These are phyloP conservation scores for Criorhina ranunculi DNA, from an alignment of 2,888 invertebrate species.

Conservation along the genomic window DNA sequence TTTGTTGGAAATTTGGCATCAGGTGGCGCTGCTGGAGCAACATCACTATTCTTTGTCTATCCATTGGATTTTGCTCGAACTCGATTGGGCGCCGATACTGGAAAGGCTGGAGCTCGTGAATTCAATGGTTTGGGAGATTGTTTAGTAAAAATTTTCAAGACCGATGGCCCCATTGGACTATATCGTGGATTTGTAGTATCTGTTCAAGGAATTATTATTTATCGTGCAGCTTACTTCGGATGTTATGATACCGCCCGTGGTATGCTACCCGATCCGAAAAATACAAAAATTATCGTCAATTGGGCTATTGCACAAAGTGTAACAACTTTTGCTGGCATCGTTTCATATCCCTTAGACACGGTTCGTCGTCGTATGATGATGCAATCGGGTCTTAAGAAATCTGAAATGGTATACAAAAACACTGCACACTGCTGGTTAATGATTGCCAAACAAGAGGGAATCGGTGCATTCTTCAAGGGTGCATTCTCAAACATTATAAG, in stretches of 20 bases:
- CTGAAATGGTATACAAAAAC: conserved; percentile 92
- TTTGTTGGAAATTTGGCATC: conserved; percentile 93
- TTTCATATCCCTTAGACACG: conserved; percentile 97
- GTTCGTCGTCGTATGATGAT: conserved; percentile 98
- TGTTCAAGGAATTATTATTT: conserved; percentile 93
- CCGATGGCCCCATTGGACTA: conserved; percentile 88
- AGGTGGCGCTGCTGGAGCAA: conserved; percentile 95
- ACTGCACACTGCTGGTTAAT: conserved; percentile 95
- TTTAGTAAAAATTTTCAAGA: conserved; percentile 91
- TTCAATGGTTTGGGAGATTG: conserved; percentile 94
- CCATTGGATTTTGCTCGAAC: conserved; percentile 96
- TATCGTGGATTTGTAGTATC: conserved; percentile 77
- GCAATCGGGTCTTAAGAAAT: conserved; percentile 93
- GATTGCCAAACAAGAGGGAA: conserved; percentile 92
- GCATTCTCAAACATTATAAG: conserved; percentile 95
- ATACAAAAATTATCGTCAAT: conserved; percentile 62
- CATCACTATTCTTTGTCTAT: conserved; percentile 95
- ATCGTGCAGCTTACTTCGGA: conserved; percentile 96
- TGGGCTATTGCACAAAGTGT: conserved; percentile 83
- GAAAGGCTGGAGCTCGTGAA: conserved; percentile 91
- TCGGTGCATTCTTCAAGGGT: conserved; percentile 95
- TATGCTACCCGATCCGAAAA: conserved; percentile 89
- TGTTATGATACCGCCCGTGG: conserved; percentile 96
- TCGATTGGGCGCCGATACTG: conserved; percentile 91
- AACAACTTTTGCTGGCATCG: conserved; percentile 93